Percentiles rank a stretch among this genome's conserved stretches.
These are phyloP conservation scores for Macaria notata DNA, from an alignment of 2,888 invertebrate species.

Conservation along the genomic window DNA sequence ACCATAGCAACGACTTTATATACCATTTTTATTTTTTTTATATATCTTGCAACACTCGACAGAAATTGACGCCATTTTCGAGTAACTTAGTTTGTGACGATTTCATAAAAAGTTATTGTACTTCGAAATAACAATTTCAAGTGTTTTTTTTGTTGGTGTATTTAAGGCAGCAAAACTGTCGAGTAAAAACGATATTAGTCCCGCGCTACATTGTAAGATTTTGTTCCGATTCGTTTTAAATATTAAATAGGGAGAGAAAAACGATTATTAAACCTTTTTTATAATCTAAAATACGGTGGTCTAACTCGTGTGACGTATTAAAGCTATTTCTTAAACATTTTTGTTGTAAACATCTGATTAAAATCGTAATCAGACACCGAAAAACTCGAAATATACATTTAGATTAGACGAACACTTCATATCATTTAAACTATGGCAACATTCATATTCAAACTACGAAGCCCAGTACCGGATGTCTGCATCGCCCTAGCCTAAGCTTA, in stretches of 20 bases:
- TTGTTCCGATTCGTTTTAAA: constrained; percentile 43
- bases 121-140: too few relatives aligned
- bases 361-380: constrained; percentile 20
- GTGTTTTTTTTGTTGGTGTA: background rate
- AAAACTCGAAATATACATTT: constrained; percentile 38
- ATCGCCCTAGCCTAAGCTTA: constrained; percentile 65
- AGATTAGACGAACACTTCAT: constrained; percentile 54
- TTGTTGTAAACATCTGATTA: constrained; percentile 21
- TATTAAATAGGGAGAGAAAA: constrained; percentile 45
- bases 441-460: constrained; percentile 51
- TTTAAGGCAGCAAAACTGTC: constrained; percentile 28
- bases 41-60: constrained; percentile 31
- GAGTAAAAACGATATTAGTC: constrained; percentile 50
- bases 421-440: constrained; percentile 71
- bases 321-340: constrained; percentile 60
- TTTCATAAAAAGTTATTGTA: background rate
- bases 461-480: constrained; percentile 50
- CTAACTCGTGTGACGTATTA: constrained; percentile 75
- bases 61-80: constrained; percentile 18
- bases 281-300: constrained; percentile 75
- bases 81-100: constrained; percentile 4
- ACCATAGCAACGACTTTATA: constrained; percentile 54
- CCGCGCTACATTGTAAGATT: constrained; percentile 59
- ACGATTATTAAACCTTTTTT: constrained; percentile 37
- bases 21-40: constrained; percentile 33